Percentiles rank a stretch among this genome's conserved stretches.
phyloP scores from a whole-genome alignment of 2,888 invertebrate genomes.

The Pogonocherus hispidulus region DNA sequence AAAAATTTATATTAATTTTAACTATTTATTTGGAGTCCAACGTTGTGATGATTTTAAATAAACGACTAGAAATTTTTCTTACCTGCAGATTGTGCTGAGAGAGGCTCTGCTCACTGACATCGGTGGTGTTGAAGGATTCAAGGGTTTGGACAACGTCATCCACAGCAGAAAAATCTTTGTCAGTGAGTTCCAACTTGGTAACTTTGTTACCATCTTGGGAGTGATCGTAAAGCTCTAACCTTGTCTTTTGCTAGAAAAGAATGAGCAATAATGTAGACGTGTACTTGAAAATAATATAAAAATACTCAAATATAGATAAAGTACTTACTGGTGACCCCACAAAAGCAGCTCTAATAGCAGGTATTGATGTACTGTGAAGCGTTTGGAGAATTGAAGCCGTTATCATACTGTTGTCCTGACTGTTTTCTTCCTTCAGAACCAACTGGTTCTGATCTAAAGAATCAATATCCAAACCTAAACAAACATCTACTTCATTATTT shows the following conservation, averaged over 20 bases:
- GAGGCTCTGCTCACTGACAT: conserved; percentile 69
- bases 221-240: conserved; percentile 63
- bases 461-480: conserved; percentile 59
- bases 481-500: background rate
- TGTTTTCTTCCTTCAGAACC: conserved; percentile 61
- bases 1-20: too few relatives aligned
- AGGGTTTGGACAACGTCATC: conserved; percentile 68
- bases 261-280: background rate
- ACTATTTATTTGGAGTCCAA: too few relatives aligned
- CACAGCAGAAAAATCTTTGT: conserved; percentile 63
- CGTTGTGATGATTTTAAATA: too few relatives aligned
- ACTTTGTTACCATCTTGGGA: conserved; percentile 58
- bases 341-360: conserved; percentile 60
- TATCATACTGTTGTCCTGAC: conserved; percentile 60
- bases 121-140: conserved; percentile 71
- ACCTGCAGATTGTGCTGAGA: conserved; percentile 61
- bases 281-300: too few relatives aligned
- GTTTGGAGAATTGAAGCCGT: conserved; percentile 66
- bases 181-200: conserved; percentile 57
- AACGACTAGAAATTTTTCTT: too few relatives aligned
- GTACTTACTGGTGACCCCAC: conserved; percentile 63
- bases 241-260: conserved; percentile 59
- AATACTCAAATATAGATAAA: background rate
- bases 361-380: conserved; percentile 62
- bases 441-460: conserved; percentile 60